phyloP scores from a whole-genome alignment of 2,797 vertebrate genomes.

The Cossypha niveicapilla region DNA sequence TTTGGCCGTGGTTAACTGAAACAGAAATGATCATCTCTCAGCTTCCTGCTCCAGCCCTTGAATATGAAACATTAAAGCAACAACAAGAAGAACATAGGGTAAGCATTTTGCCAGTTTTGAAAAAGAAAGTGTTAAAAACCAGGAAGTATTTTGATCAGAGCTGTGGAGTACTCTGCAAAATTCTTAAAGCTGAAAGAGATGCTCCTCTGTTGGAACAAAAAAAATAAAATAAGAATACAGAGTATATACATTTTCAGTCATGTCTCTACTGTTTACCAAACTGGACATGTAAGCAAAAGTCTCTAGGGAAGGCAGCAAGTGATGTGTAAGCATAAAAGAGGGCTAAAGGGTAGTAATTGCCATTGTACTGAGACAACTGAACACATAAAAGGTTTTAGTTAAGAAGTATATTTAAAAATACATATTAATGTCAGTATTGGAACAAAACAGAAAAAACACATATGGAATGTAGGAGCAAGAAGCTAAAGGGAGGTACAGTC shows the following conservation, averaged over 20 bases:
- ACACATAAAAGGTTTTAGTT: not conserved
- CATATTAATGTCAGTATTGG: not conserved
- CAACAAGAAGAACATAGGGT: constrained; percentile 98
- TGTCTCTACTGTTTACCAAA: not conserved
- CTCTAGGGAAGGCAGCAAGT: not conserved
- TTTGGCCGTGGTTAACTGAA: constrained; percentile 95
- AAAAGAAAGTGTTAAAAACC: not conserved
- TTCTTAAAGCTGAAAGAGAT: not conserved
- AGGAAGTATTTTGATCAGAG: not conserved
- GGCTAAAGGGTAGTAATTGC: not conserved
- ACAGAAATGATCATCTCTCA: constrained; percentile 83
- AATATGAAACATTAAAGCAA: constrained; percentile 90
- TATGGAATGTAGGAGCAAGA: not conserved
- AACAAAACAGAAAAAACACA: not conserved
- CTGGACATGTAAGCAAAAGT: not conserved
- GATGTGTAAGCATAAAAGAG: not conserved
- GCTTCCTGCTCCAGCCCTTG: constrained; percentile 87
- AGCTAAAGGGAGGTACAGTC: not conserved
- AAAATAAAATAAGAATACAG: not conserved
- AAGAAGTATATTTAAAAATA: not conserved
- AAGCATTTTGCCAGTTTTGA: constrained; percentile 48
- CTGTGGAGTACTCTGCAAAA: not conserved
- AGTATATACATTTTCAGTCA: not conserved
- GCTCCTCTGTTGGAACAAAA: not conserved
- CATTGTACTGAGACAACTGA: not conserved